phyloP scores from a whole-genome alignment of 92 coral and sea anemone genomes.

The Galaxea fascicularis region DNA sequence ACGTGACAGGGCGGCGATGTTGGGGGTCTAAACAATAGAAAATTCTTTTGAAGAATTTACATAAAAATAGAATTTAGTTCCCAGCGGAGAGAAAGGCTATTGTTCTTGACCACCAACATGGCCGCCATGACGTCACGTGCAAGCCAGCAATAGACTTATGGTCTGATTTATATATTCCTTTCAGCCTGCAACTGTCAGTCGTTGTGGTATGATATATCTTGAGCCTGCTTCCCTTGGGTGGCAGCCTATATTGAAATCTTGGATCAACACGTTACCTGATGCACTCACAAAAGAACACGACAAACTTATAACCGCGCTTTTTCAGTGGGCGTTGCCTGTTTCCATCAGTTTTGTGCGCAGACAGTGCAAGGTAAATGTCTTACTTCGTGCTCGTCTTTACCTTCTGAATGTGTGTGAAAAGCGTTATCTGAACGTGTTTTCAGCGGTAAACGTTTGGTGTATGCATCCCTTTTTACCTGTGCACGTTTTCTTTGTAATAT shows the following conservation, averaged over 20 bases:
- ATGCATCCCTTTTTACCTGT: background rate
- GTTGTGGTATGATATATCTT: constrained; percentile 98
- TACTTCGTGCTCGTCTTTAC: background rate
- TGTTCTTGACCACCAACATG: too few species aligned
- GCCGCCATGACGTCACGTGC: too few species aligned
- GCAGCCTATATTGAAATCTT: constrained; percentile 93
- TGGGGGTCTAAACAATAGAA: too few species aligned
- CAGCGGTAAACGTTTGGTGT: background rate
- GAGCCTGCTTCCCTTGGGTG: constrained; percentile 98
- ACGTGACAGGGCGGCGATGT: too few species aligned
- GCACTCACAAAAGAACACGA: constrained; percentile 72
- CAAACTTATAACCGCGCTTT: constrained; percentile 84
- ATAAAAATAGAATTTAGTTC: too few species aligned
- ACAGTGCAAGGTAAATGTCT: constrained; percentile 86
- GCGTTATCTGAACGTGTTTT: background rate
- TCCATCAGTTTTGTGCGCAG: constrained; percentile 91
- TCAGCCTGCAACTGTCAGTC: constrained; percentile 97
- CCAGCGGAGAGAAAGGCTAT: too few species aligned
- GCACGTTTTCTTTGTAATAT: background rate
- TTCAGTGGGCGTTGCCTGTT: constrained; percentile 94
- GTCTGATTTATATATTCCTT: background rate
- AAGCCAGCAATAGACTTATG: background rate
- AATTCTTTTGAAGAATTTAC: too few species aligned
- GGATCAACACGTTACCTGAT: constrained; percentile 84
- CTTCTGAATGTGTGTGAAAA: background rate